Percentiles rank a stretch among this genome's conserved stretches.
phyloP scores from a whole-genome alignment of 1,140 invertebrate genomes.

The Manduca sexta region DNA sequence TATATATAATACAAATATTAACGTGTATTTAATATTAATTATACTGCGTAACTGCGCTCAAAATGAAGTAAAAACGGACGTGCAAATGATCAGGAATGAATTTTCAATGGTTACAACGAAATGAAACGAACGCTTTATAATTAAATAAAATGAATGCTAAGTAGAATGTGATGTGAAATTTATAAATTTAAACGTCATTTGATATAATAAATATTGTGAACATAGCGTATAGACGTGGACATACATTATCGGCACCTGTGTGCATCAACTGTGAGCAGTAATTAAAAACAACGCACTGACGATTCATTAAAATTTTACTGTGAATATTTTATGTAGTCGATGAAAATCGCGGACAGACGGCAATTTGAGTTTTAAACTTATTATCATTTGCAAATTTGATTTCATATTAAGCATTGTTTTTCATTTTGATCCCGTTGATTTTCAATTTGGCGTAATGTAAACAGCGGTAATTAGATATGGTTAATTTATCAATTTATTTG shows the following conservation, averaged over 20 bases:
- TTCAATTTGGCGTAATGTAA: constrained; percentile 3
- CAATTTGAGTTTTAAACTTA: constrained; percentile 16
- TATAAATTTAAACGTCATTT: no score
- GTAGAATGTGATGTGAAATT: no score
- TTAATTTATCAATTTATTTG: constrained; percentile 9
- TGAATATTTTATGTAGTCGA: constrained; percentile 3
- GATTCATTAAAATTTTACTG: constrained; percentile 12
- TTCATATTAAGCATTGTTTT: background rate
- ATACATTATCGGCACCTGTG: background rate
- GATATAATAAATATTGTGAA: no score
- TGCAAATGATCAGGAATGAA: no score
- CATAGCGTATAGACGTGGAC: background rate
- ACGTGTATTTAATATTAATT: no score
- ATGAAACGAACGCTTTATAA: no score
- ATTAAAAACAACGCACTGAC: constrained; percentile 7
- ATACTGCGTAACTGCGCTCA: no score
- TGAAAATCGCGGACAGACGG: constrained; percentile 4
- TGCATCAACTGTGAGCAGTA: constrained; percentile 3
- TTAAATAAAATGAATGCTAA: no score
- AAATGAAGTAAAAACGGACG: no score
- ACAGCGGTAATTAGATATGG: constrained; percentile 7
- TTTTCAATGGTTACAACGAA: no score
- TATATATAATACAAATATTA: no score
- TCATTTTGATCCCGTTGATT: constrained; percentile 1
- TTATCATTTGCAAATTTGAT: constrained; percentile 16